Evolutionary conservation across 2,113 vertebrate species (phyloP), one percentile per base, ranked within the genome.

Genomic region (Baryphthengus martii): DNA sequence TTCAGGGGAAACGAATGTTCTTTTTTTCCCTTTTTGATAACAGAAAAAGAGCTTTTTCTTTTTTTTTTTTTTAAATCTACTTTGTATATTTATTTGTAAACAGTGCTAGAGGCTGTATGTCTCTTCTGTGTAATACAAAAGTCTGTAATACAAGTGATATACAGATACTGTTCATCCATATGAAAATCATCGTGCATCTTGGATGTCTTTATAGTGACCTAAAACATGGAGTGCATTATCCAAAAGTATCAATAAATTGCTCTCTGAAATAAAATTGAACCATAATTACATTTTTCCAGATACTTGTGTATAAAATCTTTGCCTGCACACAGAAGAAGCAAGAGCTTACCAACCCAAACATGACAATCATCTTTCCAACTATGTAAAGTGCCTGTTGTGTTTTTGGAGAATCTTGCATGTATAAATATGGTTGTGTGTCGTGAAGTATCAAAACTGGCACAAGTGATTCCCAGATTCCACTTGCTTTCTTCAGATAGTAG

Each of bases 81-180:
- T 75, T 88, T 42, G 6, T 61, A 8, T 84, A 20, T 63, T 97
- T 94, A 33, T 92, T 95, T 94, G 13, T 68, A 89, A 97, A 74
- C 50, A 35, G 17, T 58, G 17, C 50, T 85, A 50, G 25, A 77
- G 55, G 39, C 11, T 33, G 4, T 49, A 15, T 52, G 8, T 58
- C n/a, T 85, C 45, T 42, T 94, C 40, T 55, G 5, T 74, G 35
- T 73, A 33, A 47, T 24, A 53, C 19, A 75, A 68, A 71, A 29
- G 5, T 52, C 53, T 6, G 1, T 53, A 70, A 67, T 47, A 14
- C 25, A 83, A 72, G 45, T 0, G 4, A 40, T 25, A n/a, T 31
- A 52, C 11, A 85, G 29, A 55, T 76, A 49, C 8, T 59, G 31
- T 35, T 24, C 52, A 58, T 66, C 45, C 55, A 44, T 59, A 66